Conservation (phyloP, 2,888 invertebrate species). For the Drosophila birchii region DNA sequence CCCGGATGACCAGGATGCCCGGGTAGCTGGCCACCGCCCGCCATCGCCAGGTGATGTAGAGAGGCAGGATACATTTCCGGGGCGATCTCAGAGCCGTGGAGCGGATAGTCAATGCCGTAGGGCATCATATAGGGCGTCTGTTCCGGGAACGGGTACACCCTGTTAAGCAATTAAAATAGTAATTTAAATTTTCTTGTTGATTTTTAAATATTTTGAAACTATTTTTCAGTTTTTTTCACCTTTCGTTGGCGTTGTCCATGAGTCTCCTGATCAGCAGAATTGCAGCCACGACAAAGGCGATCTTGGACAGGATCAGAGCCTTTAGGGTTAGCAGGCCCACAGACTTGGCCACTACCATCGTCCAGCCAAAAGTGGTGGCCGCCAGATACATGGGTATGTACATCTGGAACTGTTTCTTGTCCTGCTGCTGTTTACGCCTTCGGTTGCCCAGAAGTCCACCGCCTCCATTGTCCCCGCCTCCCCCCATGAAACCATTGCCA, state of each 20-base stretch:
- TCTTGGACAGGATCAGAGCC: constrained; percentile 89
- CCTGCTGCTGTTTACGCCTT: constrained; percentile 83
- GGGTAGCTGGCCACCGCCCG: constrained; percentile 67
- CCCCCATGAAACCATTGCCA: constrained; percentile 44
- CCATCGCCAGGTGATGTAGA: constrained; percentile 79
- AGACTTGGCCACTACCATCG: constrained; percentile 87
- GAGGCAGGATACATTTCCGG: constrained; percentile 82
- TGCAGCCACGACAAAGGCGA: constrained; percentile 88
- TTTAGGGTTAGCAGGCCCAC: constrained; percentile 88
- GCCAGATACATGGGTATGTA: constrained; percentile 89
- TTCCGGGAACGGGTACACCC: constrained; percentile 84
- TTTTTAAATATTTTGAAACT: neutral
- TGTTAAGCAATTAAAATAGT: constrained; percentile 30
- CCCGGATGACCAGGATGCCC: constrained; percentile 73
- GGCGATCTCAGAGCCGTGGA: constrained; percentile 78
- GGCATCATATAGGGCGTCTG: constrained; percentile 84
- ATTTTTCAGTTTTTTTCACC: constrained; percentile 68
- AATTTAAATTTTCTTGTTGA: neutral
- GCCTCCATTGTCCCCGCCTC: constrained; percentile 57
- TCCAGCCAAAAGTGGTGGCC: constrained; percentile 88
- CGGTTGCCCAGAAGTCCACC: constrained; percentile 58
- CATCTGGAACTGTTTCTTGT: constrained; percentile 88
- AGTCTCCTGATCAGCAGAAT: constrained; percentile 87
- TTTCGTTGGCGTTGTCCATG: constrained; percentile 86
- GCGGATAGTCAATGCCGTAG: constrained; percentile 84